Base-by-base conservation (phyloP, 2,797 vertebrate species). In the Cynodonichthys magdalenae region DNA sequence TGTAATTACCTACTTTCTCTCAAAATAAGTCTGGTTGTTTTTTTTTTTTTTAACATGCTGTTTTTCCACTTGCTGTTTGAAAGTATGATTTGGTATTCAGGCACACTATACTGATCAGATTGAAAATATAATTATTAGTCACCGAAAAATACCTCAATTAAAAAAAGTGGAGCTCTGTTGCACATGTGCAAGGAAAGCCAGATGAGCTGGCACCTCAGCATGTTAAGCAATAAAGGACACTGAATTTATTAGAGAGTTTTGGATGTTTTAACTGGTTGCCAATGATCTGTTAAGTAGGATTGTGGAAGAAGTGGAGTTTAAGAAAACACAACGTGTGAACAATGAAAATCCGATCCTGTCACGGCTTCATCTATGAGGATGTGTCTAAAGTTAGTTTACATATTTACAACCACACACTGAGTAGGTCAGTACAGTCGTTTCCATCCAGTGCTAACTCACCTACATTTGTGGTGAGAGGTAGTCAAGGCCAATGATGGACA, bases 401-500 rank as follows among this genome's bases (percentile, higher is more conserved):
- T 28, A 14, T 4, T 18, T 4, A 1, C 53, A n/a, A 27, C 51
- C 46, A 54, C 45, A 24, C 31, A 28, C 34, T 2, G n/a, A 20
- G 71, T 80, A 80, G 77, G 67, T 81, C 75, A 74, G 46, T 11
- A 47, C 19, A 36, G 50, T 59, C 47, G 59, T 75, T 74, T 80
- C 71, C 42, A 66, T 49, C 65, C 41, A 44, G 10, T 28, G 17
- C 63, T 67, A 68, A 80, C 79, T 80, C 74, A 81, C 79, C 79
- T 75, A 67, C 69, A 39, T 70, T 51, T 54, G 63, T 27, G 15
- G 71, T 59, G 76, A 79, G 82, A 86, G 81, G 72, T 54, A 70
- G 63, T 75, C 46, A 15, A 45, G 29, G 59, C 60, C 83, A 79
- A 76, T 71, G 64, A 84, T 12, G 46, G 63, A 52, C 60, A 70